Evolutionary conservation across 1,140 invertebrate genomes (phyloP).

Genomic region (Drosophila bocki): DNA sequence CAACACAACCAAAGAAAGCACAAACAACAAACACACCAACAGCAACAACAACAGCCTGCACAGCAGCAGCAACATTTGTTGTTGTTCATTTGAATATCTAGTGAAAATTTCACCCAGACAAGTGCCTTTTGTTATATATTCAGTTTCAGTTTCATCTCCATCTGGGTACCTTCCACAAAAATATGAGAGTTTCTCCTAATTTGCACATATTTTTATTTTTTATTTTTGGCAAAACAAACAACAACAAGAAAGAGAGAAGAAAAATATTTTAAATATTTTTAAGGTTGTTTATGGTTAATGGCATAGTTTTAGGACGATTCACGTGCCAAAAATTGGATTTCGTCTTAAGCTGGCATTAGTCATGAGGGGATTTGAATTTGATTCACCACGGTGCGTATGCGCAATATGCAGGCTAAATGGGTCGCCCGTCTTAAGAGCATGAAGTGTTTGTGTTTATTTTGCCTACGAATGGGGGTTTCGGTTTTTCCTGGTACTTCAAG

Average conservation of each 20-base stretch:
- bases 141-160: constrained; percentile 53
- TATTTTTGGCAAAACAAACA: constrained; percentile 16
- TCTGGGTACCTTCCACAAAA: constrained; percentile 19
- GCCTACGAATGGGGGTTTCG: constrained; percentile 38
- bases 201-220: constrained; percentile 69
- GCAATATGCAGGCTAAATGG: constrained; percentile 71
- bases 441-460: background rate
- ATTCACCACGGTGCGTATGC: constrained; percentile 65
- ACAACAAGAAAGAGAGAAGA: constrained; percentile 21
- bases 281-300: constrained; percentile 6
- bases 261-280: constrained; percentile 49
- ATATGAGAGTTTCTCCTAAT: constrained; percentile 79
- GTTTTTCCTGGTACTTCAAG: constrained; percentile 49
- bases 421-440: constrained; percentile 42
- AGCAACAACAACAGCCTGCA: background rate
- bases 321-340: constrained; percentile 69
- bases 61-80: constrained; percentile 43
- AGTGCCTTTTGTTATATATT: constrained; percentile 79
- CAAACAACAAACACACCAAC: constrained; percentile 12
- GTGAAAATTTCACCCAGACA: constrained; percentile 84
- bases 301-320: constrained; percentile 69
- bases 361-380: constrained; percentile 49
- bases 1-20: constrained; percentile 24
- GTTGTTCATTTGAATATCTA: constrained; percentile 78
- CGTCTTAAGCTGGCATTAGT: constrained; percentile 57